A percentile compares a stretch with the other conserved stretches of the same genome.
These are phyloP conservation scores for Drosophila mayaguana DNA, from an alignment of 2,888 invertebrate species.

Conservation along the genomic window DNA sequence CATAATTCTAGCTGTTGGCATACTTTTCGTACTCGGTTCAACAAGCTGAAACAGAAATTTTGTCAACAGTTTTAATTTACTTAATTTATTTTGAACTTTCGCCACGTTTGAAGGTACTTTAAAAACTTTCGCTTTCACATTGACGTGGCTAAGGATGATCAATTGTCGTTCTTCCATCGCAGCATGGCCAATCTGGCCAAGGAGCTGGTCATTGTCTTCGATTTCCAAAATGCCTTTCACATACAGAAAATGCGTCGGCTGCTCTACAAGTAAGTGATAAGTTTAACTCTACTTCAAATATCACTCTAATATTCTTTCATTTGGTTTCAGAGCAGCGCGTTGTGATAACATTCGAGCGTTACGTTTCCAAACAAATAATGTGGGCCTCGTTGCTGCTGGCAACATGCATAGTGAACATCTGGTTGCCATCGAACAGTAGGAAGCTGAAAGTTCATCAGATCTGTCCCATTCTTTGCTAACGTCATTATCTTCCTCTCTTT, in stretches of 20 bases:
- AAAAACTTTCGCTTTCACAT: slow-evolving; percentile 83
- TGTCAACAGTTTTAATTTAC: slow-evolving; percentile 20
- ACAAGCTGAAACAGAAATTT: slow-evolving; percentile 18
- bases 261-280: slow-evolving; percentile 80
- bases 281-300: neutral
- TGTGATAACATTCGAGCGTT: slow-evolving; percentile 83
- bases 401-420: slow-evolving; percentile 81
- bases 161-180: slow-evolving; percentile 83
- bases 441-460: no score
- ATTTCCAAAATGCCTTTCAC: slow-evolving; percentile 83
- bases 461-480: neutral
- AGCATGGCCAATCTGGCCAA: slow-evolving; percentile 81
- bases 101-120: slow-evolving; percentile 80
- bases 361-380: slow-evolving; percentile 84
- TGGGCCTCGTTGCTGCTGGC: slow-evolving; percentile 81
- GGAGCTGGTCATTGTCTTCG: slow-evolving; percentile 83
- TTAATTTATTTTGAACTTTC: slow-evolving; percentile 42
- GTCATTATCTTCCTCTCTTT: neutral
- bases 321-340: slow-evolving; percentile 78
- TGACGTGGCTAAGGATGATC: slow-evolving; percentile 82
- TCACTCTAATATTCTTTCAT: neutral
- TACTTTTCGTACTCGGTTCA: slow-evolving; percentile 26
- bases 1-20: neutral
- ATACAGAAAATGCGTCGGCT: slow-evolving; percentile 84
- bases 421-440: slow-evolving; percentile 84